These are phyloP conservation scores for Bubo scandiacus DNA, from an alignment of 2,113 vertebrate genomes.

Conservation along the genomic window DNA sequence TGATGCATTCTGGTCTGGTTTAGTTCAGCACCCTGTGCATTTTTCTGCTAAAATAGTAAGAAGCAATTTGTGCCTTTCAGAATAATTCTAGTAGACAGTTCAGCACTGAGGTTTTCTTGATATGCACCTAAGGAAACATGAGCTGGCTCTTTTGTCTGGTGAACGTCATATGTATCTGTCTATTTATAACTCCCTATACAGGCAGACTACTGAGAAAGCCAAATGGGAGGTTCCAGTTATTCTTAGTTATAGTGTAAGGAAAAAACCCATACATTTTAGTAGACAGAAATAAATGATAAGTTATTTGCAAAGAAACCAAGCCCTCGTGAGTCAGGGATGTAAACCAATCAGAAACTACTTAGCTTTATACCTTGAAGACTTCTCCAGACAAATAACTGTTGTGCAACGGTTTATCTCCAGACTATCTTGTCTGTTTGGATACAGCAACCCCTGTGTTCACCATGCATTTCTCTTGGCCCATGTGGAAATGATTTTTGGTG, in stretches of 20 bases:
- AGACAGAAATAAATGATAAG: neutral
- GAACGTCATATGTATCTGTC: neutral
- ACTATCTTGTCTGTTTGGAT: constrained; percentile 39
- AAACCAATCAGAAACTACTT: neutral
- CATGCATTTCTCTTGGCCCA: neutral
- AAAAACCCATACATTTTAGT: neutral
- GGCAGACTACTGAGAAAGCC: constrained; percentile 12
- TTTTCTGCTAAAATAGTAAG: neutral
- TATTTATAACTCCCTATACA: constrained; percentile 37
- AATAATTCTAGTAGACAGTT: neutral
- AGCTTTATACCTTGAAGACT: constrained; percentile 5
- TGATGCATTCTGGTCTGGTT: neutral
- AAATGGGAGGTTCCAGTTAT: neutral
- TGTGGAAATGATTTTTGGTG: constrained; percentile 55
- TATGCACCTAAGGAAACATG: constrained; percentile 7
- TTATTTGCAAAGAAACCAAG: neutral
- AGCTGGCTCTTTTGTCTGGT: constrained; percentile 35
- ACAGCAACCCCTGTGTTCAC: neutral
- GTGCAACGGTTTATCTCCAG: neutral
- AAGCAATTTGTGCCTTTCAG: neutral
- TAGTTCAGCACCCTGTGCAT: neutral
- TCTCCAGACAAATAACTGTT: neutral
- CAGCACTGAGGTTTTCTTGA: neutral
- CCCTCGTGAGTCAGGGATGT: neutral
- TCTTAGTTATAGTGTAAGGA: neutral